These are phyloP conservation scores for Cyanoliseus patagonus DNA, from an alignment of 2,113 vertebrate genomes.

Conservation along the genomic window DNA sequence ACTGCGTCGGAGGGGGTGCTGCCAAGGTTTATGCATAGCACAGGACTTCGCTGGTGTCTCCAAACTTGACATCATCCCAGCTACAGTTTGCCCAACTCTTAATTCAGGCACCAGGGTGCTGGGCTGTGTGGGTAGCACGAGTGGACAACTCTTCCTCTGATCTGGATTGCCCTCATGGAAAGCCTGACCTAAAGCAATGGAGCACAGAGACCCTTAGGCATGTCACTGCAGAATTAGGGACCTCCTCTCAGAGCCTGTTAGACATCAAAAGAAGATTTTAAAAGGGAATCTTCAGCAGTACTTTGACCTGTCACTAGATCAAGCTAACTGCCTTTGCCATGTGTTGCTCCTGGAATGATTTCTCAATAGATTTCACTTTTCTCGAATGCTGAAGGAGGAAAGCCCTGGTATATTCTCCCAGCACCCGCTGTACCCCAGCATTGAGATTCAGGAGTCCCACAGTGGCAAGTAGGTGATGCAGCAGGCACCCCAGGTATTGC, in stretches of 20 bases:
- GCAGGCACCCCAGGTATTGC: neutral
- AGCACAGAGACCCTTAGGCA: neutral
- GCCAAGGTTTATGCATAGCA: neutral
- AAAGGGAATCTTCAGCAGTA: neutral
- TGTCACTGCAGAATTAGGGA: neutral
- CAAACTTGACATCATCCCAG: neutral
- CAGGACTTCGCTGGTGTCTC: neutral
- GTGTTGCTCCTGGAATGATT: neutral
- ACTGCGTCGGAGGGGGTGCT: neutral
- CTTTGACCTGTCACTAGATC: neutral
- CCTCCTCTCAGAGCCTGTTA: rapidly evolving
- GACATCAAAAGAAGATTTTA: neutral
- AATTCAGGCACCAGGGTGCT: neutral
- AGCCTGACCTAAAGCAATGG: neutral
- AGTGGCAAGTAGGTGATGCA: neutral
- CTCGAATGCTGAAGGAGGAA: neutral
- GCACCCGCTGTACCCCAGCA: neutral
- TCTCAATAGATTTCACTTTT: neutral
- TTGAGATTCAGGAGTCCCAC: neutral
- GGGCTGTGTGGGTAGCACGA: neutral
- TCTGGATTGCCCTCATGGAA: neutral
- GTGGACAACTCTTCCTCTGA: neutral
- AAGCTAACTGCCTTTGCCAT: neutral
- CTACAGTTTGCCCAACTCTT: neutral
- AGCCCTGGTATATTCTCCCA: rapidly evolving